Evolutionary conservation across 2,797 vertebrate species (phyloP).

Genomic region (Gephyroberyx darwinii): DNA sequence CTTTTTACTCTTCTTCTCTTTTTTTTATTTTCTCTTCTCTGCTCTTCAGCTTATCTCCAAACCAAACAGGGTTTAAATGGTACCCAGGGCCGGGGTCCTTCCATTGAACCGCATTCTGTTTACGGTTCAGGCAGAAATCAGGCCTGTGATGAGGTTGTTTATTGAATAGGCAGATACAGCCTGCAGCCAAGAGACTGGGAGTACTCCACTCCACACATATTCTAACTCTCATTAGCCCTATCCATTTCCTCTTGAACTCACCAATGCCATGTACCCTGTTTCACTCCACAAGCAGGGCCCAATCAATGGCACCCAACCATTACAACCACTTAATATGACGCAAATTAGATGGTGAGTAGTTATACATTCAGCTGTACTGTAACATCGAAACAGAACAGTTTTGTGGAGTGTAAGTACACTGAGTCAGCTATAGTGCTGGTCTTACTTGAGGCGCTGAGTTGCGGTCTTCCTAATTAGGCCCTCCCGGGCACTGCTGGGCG

Average conservation of each 20-base stretch:
- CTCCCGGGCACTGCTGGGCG: constrained; percentile 81
- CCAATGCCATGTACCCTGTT: constrained; percentile 43
- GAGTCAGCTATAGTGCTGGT: constrained; percentile 29
- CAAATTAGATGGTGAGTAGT: constrained; percentile 16
- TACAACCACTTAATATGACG: constrained; percentile 28
- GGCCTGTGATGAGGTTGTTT: constrained; percentile 78
- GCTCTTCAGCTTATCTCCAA: constrained; percentile 83
- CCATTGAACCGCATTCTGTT: constrained; percentile 79
- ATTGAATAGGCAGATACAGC: constrained; percentile 74
- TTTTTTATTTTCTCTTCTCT: constrained; percentile 69
- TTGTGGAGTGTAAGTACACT: constrained; percentile 17
- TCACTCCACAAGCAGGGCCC: constrained; percentile 32
- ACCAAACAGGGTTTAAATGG: constrained; percentile 81
- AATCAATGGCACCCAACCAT: constrained; percentile 25
- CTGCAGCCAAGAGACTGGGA: constrained; percentile 68
- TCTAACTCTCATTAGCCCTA: constrained; percentile 71
- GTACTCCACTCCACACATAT: constrained; percentile 60
- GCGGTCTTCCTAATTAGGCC: constrained; percentile 80
- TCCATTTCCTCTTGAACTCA: constrained; percentile 65
- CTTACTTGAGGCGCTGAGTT: constrained; percentile 89
- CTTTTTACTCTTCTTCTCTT: constrained; percentile 59
- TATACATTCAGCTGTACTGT: neutral
- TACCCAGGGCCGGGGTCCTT: constrained; percentile 71
- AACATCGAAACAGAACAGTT: constrained; percentile 16
- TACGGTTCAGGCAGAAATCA: constrained; percentile 80